Percentiles rank a stretch among this genome's conserved stretches.
Conservation (phyloP, 2,888 invertebrate species). For the Macrophya alboannulata region DNA sequence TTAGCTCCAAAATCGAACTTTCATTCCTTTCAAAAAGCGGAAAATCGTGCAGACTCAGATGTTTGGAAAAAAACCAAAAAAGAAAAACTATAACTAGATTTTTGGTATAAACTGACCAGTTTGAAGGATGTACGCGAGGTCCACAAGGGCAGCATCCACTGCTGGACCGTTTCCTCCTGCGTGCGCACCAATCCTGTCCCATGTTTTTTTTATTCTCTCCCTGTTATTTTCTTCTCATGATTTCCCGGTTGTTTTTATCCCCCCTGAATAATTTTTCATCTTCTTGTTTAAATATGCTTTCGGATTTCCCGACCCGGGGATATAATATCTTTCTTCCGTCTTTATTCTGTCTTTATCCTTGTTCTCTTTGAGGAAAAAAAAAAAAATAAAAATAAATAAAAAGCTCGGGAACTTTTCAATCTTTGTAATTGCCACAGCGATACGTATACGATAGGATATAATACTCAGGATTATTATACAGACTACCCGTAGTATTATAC, state of each 20-base stretch:
- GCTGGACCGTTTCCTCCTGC: constrained; percentile 85
- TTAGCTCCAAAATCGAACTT: too few species aligned
- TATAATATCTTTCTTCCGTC: neutral
- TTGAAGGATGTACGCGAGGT: constrained; percentile 81
- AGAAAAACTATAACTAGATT: neutral
- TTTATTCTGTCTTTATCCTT: neutral
- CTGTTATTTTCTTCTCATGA: neutral
- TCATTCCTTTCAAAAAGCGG: too few species aligned
- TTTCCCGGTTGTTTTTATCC: neutral
- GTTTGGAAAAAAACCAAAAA: neutral
- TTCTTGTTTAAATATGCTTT: neutral
- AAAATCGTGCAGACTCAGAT: too few species aligned
- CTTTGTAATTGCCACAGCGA: constrained; percentile 22
- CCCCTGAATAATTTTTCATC: neutral
- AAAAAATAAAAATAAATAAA: too few species aligned
- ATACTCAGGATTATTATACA: constrained; percentile 18
- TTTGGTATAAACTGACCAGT: constrained; percentile 71
- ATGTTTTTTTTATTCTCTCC: constrained; percentile 76
- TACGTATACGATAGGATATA: neutral
- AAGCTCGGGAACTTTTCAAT: neutral
- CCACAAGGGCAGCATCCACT: constrained; percentile 84
- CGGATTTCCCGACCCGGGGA: neutral
- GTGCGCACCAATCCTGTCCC: constrained; percentile 90
- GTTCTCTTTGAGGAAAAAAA: neutral
- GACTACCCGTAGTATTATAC: neutral